These are phyloP conservation scores for Neodiprion virginianus DNA, from an alignment of 1,140 invertebrate genomes.

Conservation along the genomic window DNA sequence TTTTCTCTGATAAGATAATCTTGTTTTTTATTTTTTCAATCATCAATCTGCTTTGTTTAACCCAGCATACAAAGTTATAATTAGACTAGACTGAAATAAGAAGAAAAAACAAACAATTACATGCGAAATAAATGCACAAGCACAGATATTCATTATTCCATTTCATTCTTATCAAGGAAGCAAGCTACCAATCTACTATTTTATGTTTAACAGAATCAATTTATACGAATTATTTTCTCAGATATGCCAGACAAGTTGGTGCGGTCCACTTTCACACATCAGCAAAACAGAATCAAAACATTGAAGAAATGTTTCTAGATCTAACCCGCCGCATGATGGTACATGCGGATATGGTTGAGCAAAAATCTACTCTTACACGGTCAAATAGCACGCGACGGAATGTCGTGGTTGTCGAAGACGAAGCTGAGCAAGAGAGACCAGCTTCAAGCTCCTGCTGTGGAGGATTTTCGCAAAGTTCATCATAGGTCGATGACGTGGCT, in stretches of 20 bases:
- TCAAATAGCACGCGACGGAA: constrained; percentile 64
- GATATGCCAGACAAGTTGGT: constrained; percentile 90
- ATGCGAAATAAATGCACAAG: no score
- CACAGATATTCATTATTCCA: no score
- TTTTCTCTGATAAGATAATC: constrained; percentile 17
- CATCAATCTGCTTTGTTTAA: no score
- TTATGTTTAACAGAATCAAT: no score
- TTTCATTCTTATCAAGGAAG: no score
- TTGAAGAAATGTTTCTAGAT: constrained; percentile 92
- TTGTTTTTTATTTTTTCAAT: constrained; percentile 9
- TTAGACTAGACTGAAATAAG: background rate
- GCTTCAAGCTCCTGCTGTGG: constrained; percentile 55
- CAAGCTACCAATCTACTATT: no score
- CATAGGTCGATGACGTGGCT: constrained; percentile 26
- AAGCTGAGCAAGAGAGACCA: constrained; percentile 49
- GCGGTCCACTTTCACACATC: constrained; percentile 96
- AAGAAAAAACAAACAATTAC: background rate
- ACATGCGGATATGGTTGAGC: constrained; percentile 59
- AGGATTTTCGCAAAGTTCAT: constrained; percentile 46
- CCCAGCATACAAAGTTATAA: background rate
- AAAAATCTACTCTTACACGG: constrained; percentile 57
- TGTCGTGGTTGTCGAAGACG: constrained; percentile 70
- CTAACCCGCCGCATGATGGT: constrained; percentile 76
- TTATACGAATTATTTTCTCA: constrained; percentile 48
- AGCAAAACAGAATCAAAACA: constrained; percentile 91